Evolutionary conservation across 2,797 vertebrate genomes (phyloP).

Genomic region (Ambastaia sidthimunki): DNA sequence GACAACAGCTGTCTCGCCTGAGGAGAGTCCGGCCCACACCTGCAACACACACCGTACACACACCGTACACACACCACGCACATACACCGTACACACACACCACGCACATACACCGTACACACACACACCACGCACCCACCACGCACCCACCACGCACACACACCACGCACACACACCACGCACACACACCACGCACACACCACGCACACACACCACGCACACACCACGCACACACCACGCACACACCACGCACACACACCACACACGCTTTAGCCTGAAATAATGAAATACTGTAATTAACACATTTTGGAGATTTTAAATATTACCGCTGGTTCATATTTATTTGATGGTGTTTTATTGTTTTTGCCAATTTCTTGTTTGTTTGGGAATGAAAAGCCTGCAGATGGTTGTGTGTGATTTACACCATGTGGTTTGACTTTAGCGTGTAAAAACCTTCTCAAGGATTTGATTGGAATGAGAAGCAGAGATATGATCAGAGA

Average conservation of each 20-base stretch:
- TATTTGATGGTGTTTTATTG: not conserved
- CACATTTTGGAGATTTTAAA: not conserved
- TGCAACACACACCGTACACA: conserved; percentile 63
- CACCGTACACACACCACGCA: too few species aligned
- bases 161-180: too few species aligned
- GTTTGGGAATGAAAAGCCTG: not conserved
- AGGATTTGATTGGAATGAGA: not conserved
- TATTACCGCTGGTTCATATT: conserved; percentile 7
- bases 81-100: too few species aligned
- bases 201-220: too few species aligned
- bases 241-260: too few species aligned
- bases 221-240: too few species aligned
- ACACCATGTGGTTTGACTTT: not conserved
- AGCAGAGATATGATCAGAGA: not conserved
- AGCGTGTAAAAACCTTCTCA: not conserved
- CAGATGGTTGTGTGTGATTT: not conserved
- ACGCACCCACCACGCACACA: too few species aligned
- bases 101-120: too few species aligned
- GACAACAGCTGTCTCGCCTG: conserved; percentile 85
- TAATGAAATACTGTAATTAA: not conserved
- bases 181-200: too few species aligned
- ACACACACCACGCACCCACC: too few species aligned
- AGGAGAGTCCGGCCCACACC: conserved; percentile 81
- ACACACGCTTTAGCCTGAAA: not conserved
- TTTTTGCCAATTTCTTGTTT: conserved; percentile 1